Base-by-base conservation (phyloP, 1,140 invertebrate species). In the Eciton burchellii region DNA sequence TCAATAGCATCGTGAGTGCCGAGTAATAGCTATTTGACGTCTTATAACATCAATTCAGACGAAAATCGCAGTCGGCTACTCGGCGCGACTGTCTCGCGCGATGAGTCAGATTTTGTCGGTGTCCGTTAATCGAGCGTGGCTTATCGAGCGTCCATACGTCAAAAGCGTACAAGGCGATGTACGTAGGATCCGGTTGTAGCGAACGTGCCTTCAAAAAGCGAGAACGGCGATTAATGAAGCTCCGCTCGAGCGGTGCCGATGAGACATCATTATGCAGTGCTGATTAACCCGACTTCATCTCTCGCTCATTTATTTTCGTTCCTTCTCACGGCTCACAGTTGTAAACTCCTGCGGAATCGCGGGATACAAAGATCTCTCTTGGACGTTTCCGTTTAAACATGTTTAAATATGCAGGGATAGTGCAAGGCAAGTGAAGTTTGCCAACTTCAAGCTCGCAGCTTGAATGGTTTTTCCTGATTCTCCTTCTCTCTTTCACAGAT, bases 41-140 rank as follows among this genome's bases (percentile, higher is more conserved):
- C n/a, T 29, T 68, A 35, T 35, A 29, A 29, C 3, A 68, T 45
- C 26, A 21, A 70, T 82, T 83, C 59, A 6, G 19, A 5, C 65
- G 81, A 88, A 85, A 88, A 57, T 11, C 24, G 35, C 41, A 11
- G n/a, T 43, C 12, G 24, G 77, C 76, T 86, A 81, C 71, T 88
- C 72, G 72, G 45, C 74, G 45, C 14, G 45, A 49, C 0, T 57
- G n/a, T 60, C 41, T 56, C 29, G 52, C 57, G 82, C 57, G 84
- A 87, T 88, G 87, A 89, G 77, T 88, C 87, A 88, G 77, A 72
- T 84, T 76, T 71, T 41, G 79, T 79, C 49, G 68, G 52, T 71
- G 4, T 52, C 76, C 81, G 85, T 87, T 87, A 83, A 86, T 86
- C 84, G 68, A 74, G 43, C 72, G 43, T 35, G 35, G 59, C 47